Base-by-base conservation (phyloP, 2,797 vertebrate genomes). In the Spheniscus humboldti region DNA sequence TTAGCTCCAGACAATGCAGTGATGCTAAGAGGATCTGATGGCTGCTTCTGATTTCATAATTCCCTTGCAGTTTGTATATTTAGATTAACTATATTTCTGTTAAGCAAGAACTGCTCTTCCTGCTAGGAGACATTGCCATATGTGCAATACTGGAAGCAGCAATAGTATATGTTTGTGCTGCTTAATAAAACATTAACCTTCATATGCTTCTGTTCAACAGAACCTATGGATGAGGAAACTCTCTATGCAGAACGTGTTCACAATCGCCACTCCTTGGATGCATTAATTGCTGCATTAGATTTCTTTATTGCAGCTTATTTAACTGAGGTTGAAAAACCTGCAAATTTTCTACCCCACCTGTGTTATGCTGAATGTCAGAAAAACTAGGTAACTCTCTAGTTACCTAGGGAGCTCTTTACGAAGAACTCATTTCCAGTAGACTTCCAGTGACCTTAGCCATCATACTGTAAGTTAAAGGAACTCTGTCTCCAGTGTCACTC, bases 1-100 rank as follows among this genome's bases (percentile, higher is more conserved):
- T 92, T 94, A 84, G 59, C 64, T 92, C 20, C 85, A 94, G 82
- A 92, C 78, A 94, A 72, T 68, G 64, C 53, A 75, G 56, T 72
- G 84, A 75, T 83, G 81, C 73, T 88, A 57, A 93, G 66, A 93
- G 86, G 50, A 69, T 75, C 85, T 90, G 92, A 72, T 88, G 35
- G 68, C 68, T 90, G 89, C 52, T 81, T 91, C 85, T 81, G 81
- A 72, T 94, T 96, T 90, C 43, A 13, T 86, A 80, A 90, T 91
- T 95, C 82, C 76, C 47, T 80, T 92, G 78, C 39, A 90, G 48
- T 84, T 91, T 92, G 35, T 81, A 5, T 88, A 62, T 81, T 94
- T 88, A 81, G 66, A 82, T 50, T 43, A 86, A 59, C 41, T 92
- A 9, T 59, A 53, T 86, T 95, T 92, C 81, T 90, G 69, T 86